Percentiles rank a stretch among this genome's conserved stretches.
Evolutionary conservation across 1,140 invertebrate genomes (phyloP).

Genomic region (Macrostomum lignano): DNA sequence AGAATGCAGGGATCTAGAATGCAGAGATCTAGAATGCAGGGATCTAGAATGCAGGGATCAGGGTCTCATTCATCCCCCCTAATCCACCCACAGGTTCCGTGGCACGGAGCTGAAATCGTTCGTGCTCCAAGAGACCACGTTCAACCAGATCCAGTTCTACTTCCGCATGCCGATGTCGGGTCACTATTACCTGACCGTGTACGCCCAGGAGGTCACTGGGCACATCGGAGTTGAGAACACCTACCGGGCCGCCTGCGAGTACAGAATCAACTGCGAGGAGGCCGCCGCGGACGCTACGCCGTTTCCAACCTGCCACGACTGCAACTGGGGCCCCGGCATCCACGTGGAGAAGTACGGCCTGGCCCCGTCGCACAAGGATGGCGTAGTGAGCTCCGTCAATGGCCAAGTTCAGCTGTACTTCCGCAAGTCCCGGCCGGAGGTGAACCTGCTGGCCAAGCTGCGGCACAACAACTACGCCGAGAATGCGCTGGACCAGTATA

Average conservation of each 20-base stretch:
- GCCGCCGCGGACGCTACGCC: slow-evolving; percentile 14
- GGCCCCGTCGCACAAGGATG: background rate
- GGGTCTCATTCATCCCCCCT: slow-evolving; percentile 3
- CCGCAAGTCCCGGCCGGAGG: slow-evolving; percentile 1
- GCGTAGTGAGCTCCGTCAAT: slow-evolving; percentile 1
- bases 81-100: slow-evolving; percentile 8
- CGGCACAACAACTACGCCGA: slow-evolving; percentile 1
- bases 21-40: too few relatives aligned
- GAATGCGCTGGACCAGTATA: background rate
- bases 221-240: slow-evolving; percentile 20
- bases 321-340: slow-evolving; percentile 22
- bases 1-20: too few relatives aligned
- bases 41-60: background rate
- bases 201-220: slow-evolving; percentile 15
- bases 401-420: background rate
- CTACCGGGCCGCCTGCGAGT: slow-evolving; percentile 23
- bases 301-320: slow-evolving; percentile 20
- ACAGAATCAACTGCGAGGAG: slow-evolving; percentile 22
- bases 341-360: background rate
- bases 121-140: slow-evolving; percentile 19
- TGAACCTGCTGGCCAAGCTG: slow-evolving; percentile 3
- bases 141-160: slow-evolving; percentile 19
- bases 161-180: slow-evolving; percentile 20
- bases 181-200: slow-evolving; percentile 25
- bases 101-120: slow-evolving; percentile 20